Evolutionary conservation across 2,888 invertebrate species (phyloP).

Genomic region (Reticulitermes lucifugus): DNA sequence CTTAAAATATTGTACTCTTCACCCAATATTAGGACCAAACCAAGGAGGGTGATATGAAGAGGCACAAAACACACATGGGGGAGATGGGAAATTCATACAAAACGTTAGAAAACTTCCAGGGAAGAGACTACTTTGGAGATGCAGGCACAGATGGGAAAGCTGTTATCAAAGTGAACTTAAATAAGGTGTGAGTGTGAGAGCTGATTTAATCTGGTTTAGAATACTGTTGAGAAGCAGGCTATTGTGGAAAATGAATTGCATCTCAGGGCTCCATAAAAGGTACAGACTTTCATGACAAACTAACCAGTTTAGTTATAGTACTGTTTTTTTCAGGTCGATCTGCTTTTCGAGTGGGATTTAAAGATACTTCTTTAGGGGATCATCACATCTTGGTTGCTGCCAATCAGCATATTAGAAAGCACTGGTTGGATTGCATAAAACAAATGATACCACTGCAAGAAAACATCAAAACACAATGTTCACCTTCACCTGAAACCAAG

Average conservation of each 20-base stretch:
- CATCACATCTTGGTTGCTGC: background rate
- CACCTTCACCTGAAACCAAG: background rate
- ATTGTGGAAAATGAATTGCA: background rate
- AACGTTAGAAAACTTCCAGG: too few species aligned
- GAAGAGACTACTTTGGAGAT: too few species aligned
- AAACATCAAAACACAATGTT: background rate
- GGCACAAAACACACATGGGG: too few species aligned
- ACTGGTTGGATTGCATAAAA: background rate
- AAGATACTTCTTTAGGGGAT: background rate
- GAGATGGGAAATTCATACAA: too few species aligned
- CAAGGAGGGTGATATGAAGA: too few species aligned
- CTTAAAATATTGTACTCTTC: too few species aligned
- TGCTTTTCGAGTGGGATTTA: slow-evolving; percentile 1
- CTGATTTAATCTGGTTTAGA: background rate
- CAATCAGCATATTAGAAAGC: background rate
- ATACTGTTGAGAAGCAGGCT: background rate
- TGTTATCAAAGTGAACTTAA: background rate
- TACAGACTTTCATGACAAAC: background rate
- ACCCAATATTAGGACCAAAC: too few species aligned
- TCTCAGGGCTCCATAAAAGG: background rate
- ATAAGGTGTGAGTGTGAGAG: background rate
- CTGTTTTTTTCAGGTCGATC: background rate
- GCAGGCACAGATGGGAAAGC: too few species aligned
- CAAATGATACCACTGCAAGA: background rate
- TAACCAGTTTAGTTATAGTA: background rate